A percentile compares a stretch with the other conserved stretches of the same genome.
Conservation (phyloP, 2,888 invertebrate genomes). For the Acleris emargana region DNA sequence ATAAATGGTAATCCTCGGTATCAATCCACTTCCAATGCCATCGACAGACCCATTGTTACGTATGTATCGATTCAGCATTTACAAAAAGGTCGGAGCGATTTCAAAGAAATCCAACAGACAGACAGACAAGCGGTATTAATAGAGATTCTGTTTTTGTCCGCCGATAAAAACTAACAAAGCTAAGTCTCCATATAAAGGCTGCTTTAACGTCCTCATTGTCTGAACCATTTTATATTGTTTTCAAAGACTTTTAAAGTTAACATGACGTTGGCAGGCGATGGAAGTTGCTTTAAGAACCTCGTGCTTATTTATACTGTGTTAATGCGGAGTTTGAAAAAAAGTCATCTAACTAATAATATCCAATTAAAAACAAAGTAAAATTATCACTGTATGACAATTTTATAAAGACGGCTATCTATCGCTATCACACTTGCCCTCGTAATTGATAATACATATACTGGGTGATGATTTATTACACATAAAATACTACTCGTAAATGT, state of each 20-base stretch:
- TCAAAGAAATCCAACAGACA: constrained; percentile 21
- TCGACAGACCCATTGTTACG: constrained; percentile 21
- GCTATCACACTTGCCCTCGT: too few relatives aligned
- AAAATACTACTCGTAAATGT: too few relatives aligned
- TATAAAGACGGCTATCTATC: too few relatives aligned
- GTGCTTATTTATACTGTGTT: constrained; percentile 1
- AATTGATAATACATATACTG: too few relatives aligned
- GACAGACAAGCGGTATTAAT: constrained; percentile 28
- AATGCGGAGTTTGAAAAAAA: background rate
- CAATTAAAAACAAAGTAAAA: too few relatives aligned
- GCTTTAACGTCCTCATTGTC: constrained; percentile 31
- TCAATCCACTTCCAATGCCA: constrained; percentile 24
- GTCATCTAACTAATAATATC: too few relatives aligned
- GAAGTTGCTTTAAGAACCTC: constrained; percentile 1
- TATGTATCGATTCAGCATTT: constrained; percentile 30
- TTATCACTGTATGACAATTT: too few relatives aligned
- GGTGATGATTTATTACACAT: too few relatives aligned
- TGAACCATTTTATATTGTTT: constrained; percentile 29
- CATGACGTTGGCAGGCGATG: constrained; percentile 31
- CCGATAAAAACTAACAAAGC: constrained; percentile 30
- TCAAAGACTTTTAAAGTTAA: constrained; percentile 24
- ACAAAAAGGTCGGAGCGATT: constrained; percentile 23
- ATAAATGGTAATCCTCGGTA: constrained; percentile 19
- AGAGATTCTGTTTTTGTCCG: constrained; percentile 30
- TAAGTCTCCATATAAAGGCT: constrained; percentile 21